These are phyloP conservation scores for Formica aserva DNA, from an alignment of 2,888 invertebrate genomes.

Conservation along the genomic window DNA sequence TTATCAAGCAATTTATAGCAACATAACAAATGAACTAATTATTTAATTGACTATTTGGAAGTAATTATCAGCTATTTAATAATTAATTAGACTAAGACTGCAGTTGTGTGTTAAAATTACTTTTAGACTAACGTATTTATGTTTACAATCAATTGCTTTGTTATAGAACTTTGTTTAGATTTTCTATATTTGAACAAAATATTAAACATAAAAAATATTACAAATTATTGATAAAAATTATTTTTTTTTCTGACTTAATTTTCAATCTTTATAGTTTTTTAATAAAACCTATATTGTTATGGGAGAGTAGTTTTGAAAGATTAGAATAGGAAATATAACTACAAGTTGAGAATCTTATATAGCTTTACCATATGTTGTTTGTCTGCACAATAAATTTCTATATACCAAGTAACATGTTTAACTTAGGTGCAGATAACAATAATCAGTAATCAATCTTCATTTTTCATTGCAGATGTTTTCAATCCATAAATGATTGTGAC, in stretches of 20 bases:
- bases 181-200: not conserved
- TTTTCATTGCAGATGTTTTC: not conserved
- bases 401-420: not conserved
- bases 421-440: not conserved
- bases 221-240: not conserved
- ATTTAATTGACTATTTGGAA: no score
- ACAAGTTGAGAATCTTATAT: not conserved
- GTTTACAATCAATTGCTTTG: not conserved
- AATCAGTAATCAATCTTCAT: not conserved
- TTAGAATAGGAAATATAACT: not conserved
- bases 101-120: not conserved
- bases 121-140: not conserved
- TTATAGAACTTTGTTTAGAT: not conserved
- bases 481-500: not conserved
- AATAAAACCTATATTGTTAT: not conserved
- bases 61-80: no score
- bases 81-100: not conserved
- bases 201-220: not conserved
- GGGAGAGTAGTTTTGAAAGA: no score
- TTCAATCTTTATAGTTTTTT: not conserved
- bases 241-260: not conserved
- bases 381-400: not conserved
- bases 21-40: no score
- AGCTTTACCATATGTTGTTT: not conserved
- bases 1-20: not conserved